Evolutionary conservation across 1,140 invertebrate genomes (phyloP).

Genomic region (Amyelois transitella): DNA sequence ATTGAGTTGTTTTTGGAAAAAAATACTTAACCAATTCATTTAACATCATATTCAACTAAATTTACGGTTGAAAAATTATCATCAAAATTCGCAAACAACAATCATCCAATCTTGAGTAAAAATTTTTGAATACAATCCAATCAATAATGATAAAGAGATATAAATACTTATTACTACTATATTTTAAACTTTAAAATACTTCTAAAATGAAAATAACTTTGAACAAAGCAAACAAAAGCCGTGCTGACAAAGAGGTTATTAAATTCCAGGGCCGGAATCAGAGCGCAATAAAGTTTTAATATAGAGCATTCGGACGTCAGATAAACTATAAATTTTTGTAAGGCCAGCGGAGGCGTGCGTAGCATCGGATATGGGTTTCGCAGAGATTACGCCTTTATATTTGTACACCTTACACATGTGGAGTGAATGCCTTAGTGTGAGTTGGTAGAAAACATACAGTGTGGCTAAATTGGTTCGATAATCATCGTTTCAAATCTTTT

Average conservation of each 20-base stretch:
- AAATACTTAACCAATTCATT: too few relatives aligned
- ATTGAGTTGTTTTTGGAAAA: too few relatives aligned
- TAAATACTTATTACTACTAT: too few relatives aligned
- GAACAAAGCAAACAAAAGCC: slow-evolving; percentile 21
- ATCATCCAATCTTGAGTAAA: too few relatives aligned
- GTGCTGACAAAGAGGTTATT: slow-evolving; percentile 39
- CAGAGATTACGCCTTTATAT: slow-evolving; percentile 67
- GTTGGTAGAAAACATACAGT: too few relatives aligned
- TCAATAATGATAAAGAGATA: too few relatives aligned
- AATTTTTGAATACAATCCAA: too few relatives aligned
- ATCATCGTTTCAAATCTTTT: too few relatives aligned
- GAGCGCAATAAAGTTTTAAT: slow-evolving; percentile 47
- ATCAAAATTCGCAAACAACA: too few relatives aligned
- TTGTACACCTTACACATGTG: slow-evolving; percentile 39
- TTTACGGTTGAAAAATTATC: too few relatives aligned
- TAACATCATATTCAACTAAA: too few relatives aligned
- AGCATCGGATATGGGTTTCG: slow-evolving; percentile 57
- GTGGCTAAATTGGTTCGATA: too few relatives aligned
- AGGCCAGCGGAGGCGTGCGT: slow-evolving; percentile 46
- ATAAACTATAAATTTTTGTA: slow-evolving; percentile 73
- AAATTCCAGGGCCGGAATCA: slow-evolving; percentile 58
- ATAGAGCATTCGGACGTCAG: slow-evolving; percentile 26
- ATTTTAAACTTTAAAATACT: background rate
- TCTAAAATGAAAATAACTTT: background rate
- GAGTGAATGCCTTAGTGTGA: background rate